phyloP scores from a whole-genome alignment of 2,797 vertebrate species.

The Myioborus miniatus region DNA sequence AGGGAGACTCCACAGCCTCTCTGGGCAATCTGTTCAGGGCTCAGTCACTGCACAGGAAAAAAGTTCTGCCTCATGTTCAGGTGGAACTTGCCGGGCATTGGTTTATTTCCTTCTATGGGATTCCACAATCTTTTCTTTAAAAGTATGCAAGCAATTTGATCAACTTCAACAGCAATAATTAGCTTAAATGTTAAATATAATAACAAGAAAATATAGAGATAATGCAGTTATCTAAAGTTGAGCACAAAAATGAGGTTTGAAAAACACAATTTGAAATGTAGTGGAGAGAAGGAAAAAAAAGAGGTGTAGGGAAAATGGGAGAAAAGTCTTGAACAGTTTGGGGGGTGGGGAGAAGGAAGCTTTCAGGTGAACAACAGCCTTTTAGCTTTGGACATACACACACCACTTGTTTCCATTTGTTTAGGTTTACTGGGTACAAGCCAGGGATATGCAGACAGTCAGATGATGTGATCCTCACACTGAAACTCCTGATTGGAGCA shows the following conservation, averaged over 20 bases:
- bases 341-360: not conserved
- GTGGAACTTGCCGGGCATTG: not conserved
- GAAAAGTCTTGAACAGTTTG: not conserved
- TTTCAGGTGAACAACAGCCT: not conserved
- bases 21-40: not conserved
- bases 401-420: not conserved
- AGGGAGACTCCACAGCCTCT: not conserved
- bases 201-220: not conserved
- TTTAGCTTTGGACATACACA: not conserved
- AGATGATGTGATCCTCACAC: conserved; percentile 83
- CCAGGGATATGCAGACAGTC: conserved; percentile 88
- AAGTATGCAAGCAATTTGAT: not conserved
- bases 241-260: not conserved
- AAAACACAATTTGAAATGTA: not conserved
- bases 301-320: not conserved
- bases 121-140: not conserved
- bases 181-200: not conserved
- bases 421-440: conserved; percentile 91
- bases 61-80: not conserved
- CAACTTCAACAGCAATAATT: not conserved
- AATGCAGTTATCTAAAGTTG: not conserved
- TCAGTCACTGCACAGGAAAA: not conserved
- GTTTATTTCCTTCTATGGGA: not conserved
- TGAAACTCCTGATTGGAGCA: conserved; percentile 91
- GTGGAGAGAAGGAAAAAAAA: not conserved